A percentile compares a stretch with the other conserved stretches of the same genome.
phyloP scores from a whole-genome alignment of 2,797 vertebrate genomes.

The Scleropages formosus region DNA sequence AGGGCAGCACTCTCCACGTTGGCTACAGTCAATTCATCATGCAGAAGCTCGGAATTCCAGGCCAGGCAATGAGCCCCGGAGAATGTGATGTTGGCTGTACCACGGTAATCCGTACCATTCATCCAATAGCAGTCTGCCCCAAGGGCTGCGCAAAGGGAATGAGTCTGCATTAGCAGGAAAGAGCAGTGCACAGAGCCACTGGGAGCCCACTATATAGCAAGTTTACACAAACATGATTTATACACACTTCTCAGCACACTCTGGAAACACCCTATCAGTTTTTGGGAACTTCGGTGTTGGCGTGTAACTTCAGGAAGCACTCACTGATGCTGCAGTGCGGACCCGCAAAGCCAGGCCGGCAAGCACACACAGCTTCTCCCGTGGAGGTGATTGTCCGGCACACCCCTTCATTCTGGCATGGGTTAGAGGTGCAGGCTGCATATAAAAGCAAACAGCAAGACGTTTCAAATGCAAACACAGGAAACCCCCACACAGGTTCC shows the following conservation, averaged over 20 bases:
- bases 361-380: constrained; percentile 74
- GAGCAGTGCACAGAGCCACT: not conserved
- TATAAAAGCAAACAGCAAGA: constrained; percentile 25
- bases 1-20: constrained; percentile 56
- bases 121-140: constrained; percentile 68
- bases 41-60: constrained; percentile 86
- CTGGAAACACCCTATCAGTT: not conserved
- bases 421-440: constrained; percentile 76
- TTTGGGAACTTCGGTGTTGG: not conserved
- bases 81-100: constrained; percentile 61
- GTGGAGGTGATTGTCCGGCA: constrained; percentile 74
- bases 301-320: constrained; percentile 43
- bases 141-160: constrained; percentile 58
- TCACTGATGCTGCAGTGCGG: constrained; percentile 81
- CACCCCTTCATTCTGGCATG: constrained; percentile 78
- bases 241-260: not conserved
- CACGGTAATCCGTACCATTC: constrained; percentile 75
- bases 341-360: constrained; percentile 68
- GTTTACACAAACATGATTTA: not conserved
- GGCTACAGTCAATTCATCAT: constrained; percentile 74
- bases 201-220: not conserved
- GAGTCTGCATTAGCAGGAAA: no score
- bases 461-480: no score
- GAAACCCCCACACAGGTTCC: no score
- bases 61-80: constrained; percentile 79